Base-by-base conservation (phyloP, 2,888 invertebrate species). In the Chrysolina haemoptera region DNA sequence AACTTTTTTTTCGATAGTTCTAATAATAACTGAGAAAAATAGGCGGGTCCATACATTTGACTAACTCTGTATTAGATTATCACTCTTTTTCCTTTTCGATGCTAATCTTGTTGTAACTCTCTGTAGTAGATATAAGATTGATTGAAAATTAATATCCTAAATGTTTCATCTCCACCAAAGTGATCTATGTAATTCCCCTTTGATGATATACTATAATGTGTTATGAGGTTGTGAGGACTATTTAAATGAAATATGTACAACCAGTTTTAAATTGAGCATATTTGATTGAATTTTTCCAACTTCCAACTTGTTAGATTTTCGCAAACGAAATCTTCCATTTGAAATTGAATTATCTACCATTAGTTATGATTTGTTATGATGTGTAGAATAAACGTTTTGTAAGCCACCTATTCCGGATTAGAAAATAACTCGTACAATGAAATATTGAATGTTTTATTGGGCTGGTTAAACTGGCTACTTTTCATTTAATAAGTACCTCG, bases 101-200 rank as follows among this genome's bases (percentile, higher is more conserved):
- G 81, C 79, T 82, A 81, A 81, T 80, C 82, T 76, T 76, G 73
- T 78, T 74, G 78, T 76, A 76, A 76, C 74, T 78, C 75, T 79
- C 81, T 82, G 81, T 82, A 83, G 75, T 79, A 77, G 77, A 63
- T 69, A 70, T 77, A 73, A 75, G 68, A 73, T 18, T 69, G 66
- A 72, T 75, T 77, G 68, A 53, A 67, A 73, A 71, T 67, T 70
- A 70, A 67, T 74, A 76, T 71, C 67, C 63, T 77, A 72, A 75
- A 76, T 79, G 77, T 78, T 63, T 77, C 72, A 74, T 68, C 72
- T 75, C 69, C 71, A 70, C 66, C 67, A 73, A 73, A 77, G 53
- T 75, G 65, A 75, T 78, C 63, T 68, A 64, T 74, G 75, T 77
- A 74, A 72, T 78, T 70, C 53, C 81, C 79, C 79, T 79, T 82